Evolutionary conservation across 2,888 invertebrate species (phyloP).

Genomic region (Pyrocoelia pectoralis): DNA sequence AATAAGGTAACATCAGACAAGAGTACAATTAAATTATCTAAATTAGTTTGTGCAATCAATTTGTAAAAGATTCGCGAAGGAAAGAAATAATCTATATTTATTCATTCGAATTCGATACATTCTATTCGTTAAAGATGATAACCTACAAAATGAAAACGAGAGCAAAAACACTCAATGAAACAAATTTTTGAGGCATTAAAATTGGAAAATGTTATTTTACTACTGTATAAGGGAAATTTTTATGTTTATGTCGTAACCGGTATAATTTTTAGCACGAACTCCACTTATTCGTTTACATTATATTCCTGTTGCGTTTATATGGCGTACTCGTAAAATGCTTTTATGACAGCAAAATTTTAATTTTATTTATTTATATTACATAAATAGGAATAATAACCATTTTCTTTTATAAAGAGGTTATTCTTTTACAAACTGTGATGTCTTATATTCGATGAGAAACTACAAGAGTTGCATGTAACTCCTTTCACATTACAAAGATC

Average conservation of each 20-base stretch:
- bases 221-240: conserved; percentile 2
- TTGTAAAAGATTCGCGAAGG: not conserved
- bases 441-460: too few relatives aligned
- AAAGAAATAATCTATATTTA: too few relatives aligned
- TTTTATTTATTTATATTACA: not conserved
- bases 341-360: not conserved
- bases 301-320: not conserved
- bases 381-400: not conserved
- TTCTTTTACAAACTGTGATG: too few relatives aligned
- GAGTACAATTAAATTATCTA: not conserved
- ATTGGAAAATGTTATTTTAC: not conserved
- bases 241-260: conserved; percentile 4
- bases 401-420: too few relatives aligned
- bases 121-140: too few relatives aligned
- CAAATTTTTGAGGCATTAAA: conserved; percentile 4
- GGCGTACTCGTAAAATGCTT: not conserved
- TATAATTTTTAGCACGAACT: conserved; percentile 7
- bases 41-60: not conserved
- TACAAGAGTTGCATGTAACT: too few relatives aligned
- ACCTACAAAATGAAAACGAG: not conserved
- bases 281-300: not conserved
- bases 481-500: too few relatives aligned
- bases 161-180: not conserved
- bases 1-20: not conserved
- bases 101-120: too few relatives aligned